Evolutionary conservation across 2,888 invertebrate genomes (phyloP).

Genomic region (Lasioglossum lativentre): DNA sequence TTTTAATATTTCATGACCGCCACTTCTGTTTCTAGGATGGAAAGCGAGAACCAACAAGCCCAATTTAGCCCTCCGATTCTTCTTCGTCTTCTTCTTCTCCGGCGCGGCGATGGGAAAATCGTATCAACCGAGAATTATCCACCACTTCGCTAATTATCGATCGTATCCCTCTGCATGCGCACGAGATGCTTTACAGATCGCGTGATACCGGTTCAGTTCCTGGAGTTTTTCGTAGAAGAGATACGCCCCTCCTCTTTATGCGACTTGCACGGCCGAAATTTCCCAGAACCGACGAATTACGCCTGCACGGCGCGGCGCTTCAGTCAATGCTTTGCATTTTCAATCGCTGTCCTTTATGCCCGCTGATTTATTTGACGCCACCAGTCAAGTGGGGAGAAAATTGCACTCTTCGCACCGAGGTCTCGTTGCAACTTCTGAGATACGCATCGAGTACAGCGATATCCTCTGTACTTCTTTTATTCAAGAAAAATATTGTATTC

Average conservation of each 20-base stretch:
- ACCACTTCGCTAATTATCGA: conserved; percentile 15
- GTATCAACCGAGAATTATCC: background rate
- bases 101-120: conserved; percentile 7
- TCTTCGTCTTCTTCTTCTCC: background rate
- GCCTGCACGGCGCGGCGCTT: background rate
- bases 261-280: background rate
- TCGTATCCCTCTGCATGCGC: conserved; percentile 2
- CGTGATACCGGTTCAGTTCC: conserved; percentile 5
- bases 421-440: background rate
- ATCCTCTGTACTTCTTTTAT: background rate
- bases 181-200: conserved; percentile 21
- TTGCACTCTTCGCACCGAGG: background rate
- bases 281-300: conserved; percentile 23
- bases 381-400: background rate
- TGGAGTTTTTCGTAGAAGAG: background rate
- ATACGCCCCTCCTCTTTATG: background rate
- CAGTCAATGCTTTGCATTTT: conserved; percentile 7
- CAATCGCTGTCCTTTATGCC: conserved; percentile 38
- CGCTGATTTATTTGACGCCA: conserved; percentile 54
- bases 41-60: background rate
- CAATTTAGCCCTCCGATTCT: background rate
- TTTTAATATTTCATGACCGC: conserved; percentile 49
- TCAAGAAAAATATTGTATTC: background rate
- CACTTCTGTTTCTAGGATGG: background rate
- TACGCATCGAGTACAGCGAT: background rate